Conservation (phyloP, 2,113 vertebrate genomes). For the Megaceryle maxima region DNA sequence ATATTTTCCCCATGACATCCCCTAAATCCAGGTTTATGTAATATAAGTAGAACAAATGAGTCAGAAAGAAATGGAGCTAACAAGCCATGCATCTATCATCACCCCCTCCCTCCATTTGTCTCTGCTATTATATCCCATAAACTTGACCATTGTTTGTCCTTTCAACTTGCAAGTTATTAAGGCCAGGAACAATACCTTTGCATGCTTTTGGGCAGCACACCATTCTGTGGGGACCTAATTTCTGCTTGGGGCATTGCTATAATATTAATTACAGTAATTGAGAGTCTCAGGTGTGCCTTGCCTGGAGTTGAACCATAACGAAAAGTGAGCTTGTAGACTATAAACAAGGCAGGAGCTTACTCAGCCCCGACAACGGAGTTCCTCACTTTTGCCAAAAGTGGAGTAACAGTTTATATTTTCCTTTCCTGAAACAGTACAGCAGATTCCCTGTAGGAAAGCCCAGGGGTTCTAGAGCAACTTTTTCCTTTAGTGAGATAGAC, state of each 20-base stretch:
- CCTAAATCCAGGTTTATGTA: conserved; percentile 34
- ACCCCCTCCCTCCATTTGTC: background rate
- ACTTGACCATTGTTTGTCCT: conserved; percentile 25
- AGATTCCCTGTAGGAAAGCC: background rate
- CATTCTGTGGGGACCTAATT: conserved; percentile 21
- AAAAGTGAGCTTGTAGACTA: background rate
- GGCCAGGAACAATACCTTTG: background rate
- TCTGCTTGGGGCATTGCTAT: background rate
- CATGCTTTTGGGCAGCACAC: background rate
- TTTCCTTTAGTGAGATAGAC: background rate
- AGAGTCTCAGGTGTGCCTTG: conserved; percentile 40
- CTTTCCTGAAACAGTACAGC: background rate
- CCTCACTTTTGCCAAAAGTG: background rate
- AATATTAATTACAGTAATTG: conserved; percentile 14
- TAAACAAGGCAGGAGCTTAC: background rate
- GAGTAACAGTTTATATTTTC: background rate
- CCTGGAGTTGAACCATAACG: background rate
- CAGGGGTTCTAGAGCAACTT: background rate
- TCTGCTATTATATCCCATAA: conserved; percentile 9
- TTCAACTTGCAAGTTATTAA: conserved; percentile 10
- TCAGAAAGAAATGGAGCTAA: conserved; percentile 37
- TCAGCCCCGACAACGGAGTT: background rate
- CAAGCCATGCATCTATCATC: conserved; percentile 46
- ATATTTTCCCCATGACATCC: conserved; percentile 28
- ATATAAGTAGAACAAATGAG: conserved; percentile 28